Percentiles rank a stretch among this genome's conserved stretches.
Conservation (phyloP, 2,888 invertebrate genomes). For the Apodemia duryi region DNA sequence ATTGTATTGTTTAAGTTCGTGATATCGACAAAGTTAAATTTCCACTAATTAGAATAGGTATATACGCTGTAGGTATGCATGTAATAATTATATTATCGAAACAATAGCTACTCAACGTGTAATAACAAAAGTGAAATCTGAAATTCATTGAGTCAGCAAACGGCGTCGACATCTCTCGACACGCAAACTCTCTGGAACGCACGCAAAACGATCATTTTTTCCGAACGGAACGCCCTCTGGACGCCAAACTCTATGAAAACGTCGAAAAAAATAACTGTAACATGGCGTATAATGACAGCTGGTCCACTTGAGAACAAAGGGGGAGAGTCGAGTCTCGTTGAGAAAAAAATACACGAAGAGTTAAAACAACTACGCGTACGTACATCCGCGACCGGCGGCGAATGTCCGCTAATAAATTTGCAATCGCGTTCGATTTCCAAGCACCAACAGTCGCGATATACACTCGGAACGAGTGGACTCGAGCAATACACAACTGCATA, state of each 20-base stretch:
- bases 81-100: conserved; percentile 36
- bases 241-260: conserved; percentile 77
- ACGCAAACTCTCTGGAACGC: conserved; percentile 73
- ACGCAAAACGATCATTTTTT: conserved; percentile 78
- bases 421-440: conserved; percentile 68
- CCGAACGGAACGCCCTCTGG: conserved; percentile 74
- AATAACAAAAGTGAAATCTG: conserved; percentile 50
- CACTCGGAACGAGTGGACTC: conserved; percentile 43
- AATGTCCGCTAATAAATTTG: conserved; percentile 72
- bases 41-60: conserved; percentile 21
- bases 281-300: conserved; percentile 81
- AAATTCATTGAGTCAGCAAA: conserved; percentile 69
- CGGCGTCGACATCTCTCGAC: conserved; percentile 65
- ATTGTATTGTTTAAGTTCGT: conserved; percentile 13
- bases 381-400: conserved; percentile 52
- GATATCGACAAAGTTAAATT: conserved; percentile 24
- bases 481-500: conserved; percentile 37
- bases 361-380: conserved; percentile 70
- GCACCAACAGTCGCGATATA: conserved; percentile 31
- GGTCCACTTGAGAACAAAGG: conserved; percentile 81
- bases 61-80: not conserved
- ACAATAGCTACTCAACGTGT: conserved; percentile 48
- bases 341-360: conserved; percentile 77
- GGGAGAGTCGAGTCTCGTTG: conserved; percentile 74
- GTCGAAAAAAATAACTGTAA: conserved; percentile 78